A percentile compares a stretch with the other conserved stretches of the same genome.
Conservation (phyloP, 1,140 invertebrate genomes). For the Euwallacea similis region DNA sequence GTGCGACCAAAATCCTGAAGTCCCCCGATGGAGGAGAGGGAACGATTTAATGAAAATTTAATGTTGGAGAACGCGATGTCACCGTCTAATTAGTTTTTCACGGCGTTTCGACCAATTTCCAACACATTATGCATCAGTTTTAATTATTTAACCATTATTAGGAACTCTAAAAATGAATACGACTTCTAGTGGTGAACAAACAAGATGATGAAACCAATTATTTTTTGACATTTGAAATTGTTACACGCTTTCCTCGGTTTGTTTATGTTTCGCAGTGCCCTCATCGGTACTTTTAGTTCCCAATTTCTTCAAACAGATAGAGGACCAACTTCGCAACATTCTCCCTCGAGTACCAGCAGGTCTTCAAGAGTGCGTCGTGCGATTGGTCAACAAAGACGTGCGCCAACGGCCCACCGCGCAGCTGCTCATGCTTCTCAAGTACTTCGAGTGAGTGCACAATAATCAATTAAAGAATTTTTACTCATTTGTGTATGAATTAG, state of each 20-base stretch:
- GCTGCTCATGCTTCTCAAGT: constrained; percentile 81
- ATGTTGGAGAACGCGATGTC: not conserved
- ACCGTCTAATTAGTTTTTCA: too few relatives aligned
- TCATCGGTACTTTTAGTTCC: too few relatives aligned
- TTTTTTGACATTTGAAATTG: too few relatives aligned
- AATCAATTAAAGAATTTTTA: constrained; percentile 9
- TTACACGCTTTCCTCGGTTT: too few relatives aligned
- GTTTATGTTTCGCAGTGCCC: too few relatives aligned
- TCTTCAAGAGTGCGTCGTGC: constrained; percentile 84
- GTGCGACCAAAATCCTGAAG: too few relatives aligned
- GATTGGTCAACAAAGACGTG: constrained; percentile 79
- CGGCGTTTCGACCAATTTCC: too few relatives aligned
- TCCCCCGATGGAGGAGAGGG: not conserved
- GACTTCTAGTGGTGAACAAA: too few relatives aligned
- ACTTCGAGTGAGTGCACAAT: constrained; percentile 74
- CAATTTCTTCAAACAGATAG: constrained; percentile 60
- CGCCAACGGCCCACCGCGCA: constrained; percentile 83
- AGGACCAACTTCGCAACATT: constrained; percentile 77
- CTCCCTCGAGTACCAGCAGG: constrained; percentile 77
- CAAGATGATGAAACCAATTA: too few relatives aligned
- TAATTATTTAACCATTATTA: too few relatives aligned
- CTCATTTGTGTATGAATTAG: constrained; percentile 57
- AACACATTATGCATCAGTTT: too few relatives aligned
- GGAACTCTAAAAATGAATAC: too few relatives aligned
- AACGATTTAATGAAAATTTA: not conserved